Base-by-base conservation (phyloP, 2,113 vertebrate species). In the Pungitius pungitius region DNA sequence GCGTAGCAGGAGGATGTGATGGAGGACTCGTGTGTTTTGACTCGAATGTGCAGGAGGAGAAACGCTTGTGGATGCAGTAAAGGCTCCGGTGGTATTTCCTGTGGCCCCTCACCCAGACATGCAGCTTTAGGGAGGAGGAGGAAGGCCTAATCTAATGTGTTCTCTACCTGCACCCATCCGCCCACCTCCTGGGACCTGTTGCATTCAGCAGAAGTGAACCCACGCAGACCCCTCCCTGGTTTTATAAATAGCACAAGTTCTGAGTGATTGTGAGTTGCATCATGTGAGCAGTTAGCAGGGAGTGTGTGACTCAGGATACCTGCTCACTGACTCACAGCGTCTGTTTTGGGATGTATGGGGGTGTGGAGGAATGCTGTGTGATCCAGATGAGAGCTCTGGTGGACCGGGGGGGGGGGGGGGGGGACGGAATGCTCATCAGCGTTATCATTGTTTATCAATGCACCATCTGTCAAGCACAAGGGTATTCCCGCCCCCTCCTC, bases 261-360 rank as follows among this genome's bases (percentile, higher is more conserved):
- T 65, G 68, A 88, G 85, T 88, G 89, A 89, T 88, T 88, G 58
- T 55, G 57, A 51, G 65, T 87, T 90, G 73, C 81, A 82, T 88
- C 86, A 81, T 43, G 51, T 59, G 47, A 69, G 66, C 78, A 67
- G 81, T 67, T 56, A 43, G 85, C 83, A 77, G 66, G 35, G 76
- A 37, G 77, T 37, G 75, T 66, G 61, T 82, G 86, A 87, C 65
- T 86, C 80, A 85, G 78, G 83, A 72, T 73, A 74, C 73, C 22
- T 13, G 67, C 40, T 75, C 61, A 22, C 35, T 82, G 88, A 87
- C 33, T 88, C 85, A 77, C 22, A 65, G 30, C 27, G 59, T 77
- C 80, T 85, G 81, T 85, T 89, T 85, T 76, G 58, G 82, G 86
- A 72, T 64, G 69, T 35, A 61, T 11, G 78, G 69, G 69, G 76